Conservation (phyloP, 1,140 invertebrate species). For the Bombus impatiens region DNA sequence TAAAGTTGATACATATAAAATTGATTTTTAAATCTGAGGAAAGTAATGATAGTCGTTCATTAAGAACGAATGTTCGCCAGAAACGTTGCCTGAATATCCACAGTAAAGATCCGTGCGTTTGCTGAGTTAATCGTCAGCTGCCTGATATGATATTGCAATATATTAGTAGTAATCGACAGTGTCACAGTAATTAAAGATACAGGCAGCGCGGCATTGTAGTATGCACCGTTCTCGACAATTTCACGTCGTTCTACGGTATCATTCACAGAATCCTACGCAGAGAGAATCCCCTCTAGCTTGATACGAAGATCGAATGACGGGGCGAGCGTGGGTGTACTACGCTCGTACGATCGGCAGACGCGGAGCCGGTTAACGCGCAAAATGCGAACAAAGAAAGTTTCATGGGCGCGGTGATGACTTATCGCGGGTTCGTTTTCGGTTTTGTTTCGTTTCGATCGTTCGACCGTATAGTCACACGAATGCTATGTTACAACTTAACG, state of each 20-base stretch:
- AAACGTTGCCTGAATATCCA: neutral
- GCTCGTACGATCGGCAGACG: conserved; percentile 14
- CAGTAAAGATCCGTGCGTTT: neutral
- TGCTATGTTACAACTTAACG: neutral
- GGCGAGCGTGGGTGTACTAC: conserved; percentile 32
- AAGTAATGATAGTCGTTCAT: too few relatives aligned
- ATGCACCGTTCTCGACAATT: conserved; percentile 1
- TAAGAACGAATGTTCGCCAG: too few relatives aligned
- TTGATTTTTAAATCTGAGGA: too few relatives aligned
- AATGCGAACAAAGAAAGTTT: conserved; percentile 42
- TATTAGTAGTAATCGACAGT: neutral
- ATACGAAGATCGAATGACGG: conserved; percentile 27
- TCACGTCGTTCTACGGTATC: conserved; percentile 13
- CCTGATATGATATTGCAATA: neutral
- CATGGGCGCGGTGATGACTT: conserved; percentile 51
- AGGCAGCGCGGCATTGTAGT: neutral
- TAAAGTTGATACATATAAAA: too few relatives aligned
- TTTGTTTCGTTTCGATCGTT: neutral
- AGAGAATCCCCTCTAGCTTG: conserved; percentile 2
- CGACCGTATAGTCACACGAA: neutral
- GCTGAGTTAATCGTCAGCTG: conserved; percentile 17
- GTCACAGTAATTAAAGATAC: conserved; percentile 14
- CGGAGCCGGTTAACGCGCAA: conserved; percentile 5
- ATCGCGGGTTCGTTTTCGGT: conserved; percentile 13
- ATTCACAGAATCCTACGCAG: conserved; percentile 12